Base-by-base conservation (phyloP, 2,113 vertebrate genomes). In the Abramis brama region DNA sequence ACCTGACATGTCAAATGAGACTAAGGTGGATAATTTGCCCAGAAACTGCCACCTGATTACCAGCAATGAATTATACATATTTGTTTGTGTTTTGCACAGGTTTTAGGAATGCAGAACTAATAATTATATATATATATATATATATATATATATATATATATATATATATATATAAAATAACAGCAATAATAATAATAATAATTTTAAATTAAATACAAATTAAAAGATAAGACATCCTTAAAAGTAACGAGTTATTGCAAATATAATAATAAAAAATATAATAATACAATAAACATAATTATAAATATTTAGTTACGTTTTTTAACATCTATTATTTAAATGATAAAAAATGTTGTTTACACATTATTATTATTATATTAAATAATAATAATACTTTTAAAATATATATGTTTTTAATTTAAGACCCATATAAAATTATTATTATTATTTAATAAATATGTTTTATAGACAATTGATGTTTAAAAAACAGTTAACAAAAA, bases 1-100 rank as follows among this genome's bases (percentile, higher is more conserved):
- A 82, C 79, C 62, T 82, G 79, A 82, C 62, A 68, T 30, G 45
- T 82, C 80, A 52, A 82, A 81, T 66, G 39, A 62, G 21, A 47
- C 23, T 47, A 30, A 82, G 45, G 79, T 68, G 62, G 19, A 66
- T 23, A 15, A 70, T 82, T 30, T 82, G 36, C 57, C 6, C 23
- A 9, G 23, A 79, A 80, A 77, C 47, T 55, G 33, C 6, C 55
- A 79, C 21, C 55, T 62, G 13, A 9, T 6, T 30, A 27, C 10
- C 80, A 70, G 9, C 47, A 33, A 33, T 70, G 17, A 66, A 70
- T 33, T 9, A 70, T 19, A 4, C 10, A 33, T 52, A 27, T 15
- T 21, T 82, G 39, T 45, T n/a, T 80, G 59, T 81, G 77, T 57
- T 25, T 15, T 60, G 47, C 6, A 39, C 52, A 64, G 23, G 15